A percentile compares a stretch with the other conserved stretches of the same genome.
Evolutionary conservation across 2,797 vertebrate species (phyloP).

Genomic region (Sus cebifrons): DNA sequence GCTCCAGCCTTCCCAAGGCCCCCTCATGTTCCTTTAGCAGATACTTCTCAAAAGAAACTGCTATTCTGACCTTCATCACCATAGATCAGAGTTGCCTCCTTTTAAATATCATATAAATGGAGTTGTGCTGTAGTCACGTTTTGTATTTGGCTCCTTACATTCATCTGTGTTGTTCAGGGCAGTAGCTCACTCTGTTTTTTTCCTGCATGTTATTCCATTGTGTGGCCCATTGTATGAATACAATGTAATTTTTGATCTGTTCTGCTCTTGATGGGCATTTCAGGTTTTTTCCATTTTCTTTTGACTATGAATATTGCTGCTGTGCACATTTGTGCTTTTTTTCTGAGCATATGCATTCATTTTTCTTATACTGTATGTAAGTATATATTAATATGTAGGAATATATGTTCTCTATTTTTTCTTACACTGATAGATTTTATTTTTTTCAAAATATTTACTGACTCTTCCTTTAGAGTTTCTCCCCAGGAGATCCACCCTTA

Average conservation of each 20-base stretch:
- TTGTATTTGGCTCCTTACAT: background rate
- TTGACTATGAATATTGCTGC: background rate
- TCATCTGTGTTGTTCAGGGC: background rate
- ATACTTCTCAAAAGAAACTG: background rate
- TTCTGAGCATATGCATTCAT: background rate
- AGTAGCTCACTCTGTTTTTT: background rate
- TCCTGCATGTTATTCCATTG: background rate
- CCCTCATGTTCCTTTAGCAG: background rate
- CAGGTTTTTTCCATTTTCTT: constrained; percentile 24
- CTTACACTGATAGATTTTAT: background rate
- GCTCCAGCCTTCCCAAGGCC: background rate
- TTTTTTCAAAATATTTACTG: constrained; percentile 44
- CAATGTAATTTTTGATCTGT: background rate
- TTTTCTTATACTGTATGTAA: background rate
- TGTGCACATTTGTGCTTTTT: background rate
- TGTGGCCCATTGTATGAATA: background rate
- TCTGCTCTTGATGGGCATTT: background rate
- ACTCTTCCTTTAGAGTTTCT: background rate
- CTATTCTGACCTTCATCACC: background rate
- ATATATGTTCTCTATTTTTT: background rate
- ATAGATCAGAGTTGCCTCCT: background rate
- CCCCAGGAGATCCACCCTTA: background rate
- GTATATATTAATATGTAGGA: background rate
- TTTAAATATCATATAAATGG: background rate
- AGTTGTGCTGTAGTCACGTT: background rate